Base-by-base conservation (phyloP, 2,113 vertebrate species). In the Rhinolophus ferrumequinum region DNA sequence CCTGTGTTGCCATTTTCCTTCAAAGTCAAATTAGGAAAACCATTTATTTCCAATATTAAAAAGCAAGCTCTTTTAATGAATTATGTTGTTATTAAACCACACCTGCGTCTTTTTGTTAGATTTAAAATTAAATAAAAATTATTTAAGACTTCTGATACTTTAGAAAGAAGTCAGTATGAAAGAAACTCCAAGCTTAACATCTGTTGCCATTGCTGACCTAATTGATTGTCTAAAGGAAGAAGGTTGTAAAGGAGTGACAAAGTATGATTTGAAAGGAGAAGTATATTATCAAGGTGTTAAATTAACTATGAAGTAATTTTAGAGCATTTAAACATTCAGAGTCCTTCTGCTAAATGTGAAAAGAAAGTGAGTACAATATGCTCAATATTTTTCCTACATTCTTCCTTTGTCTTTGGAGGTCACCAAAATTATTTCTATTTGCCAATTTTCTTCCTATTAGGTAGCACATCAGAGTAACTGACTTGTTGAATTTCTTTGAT, bases 211-310 rank as follows among this genome's bases (percentile, higher is more conserved):
- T 94, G 30, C n/a, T 79, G 92, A 54, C 50, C 9, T 90, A 92
- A 76, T 8, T 83, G 69, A 97, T 72, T 83, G 93, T 83, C 80
- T 95, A 83, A 83, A 66, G 70, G 14, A 95, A 90, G 30, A 47
- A 87, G 58, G 67, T 93, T 95, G 41, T 84, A 89, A 8, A 44
- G 7, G 22, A 92, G 47, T 94, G 81, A 96, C 73, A 93, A 96
- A 96, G 67, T 89, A 58, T 90, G 75, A 95, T 85, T 91, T 93
- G 60, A 95, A 94, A 97, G 38, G 19, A 92, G 58, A 94, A 86
- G 58, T 69, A 62, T 66, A 88, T 93, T 95, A 97, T 88, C 67
- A 94, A 97, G 82, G 64, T 97, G 83, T 96, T 97, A 95, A 97
- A 96, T 96, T 96, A 96, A 91, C 91, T 94, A 90, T 77, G 50